Base-by-base conservation (phyloP, 2,888 invertebrate species). In the Dioctria linearis region DNA sequence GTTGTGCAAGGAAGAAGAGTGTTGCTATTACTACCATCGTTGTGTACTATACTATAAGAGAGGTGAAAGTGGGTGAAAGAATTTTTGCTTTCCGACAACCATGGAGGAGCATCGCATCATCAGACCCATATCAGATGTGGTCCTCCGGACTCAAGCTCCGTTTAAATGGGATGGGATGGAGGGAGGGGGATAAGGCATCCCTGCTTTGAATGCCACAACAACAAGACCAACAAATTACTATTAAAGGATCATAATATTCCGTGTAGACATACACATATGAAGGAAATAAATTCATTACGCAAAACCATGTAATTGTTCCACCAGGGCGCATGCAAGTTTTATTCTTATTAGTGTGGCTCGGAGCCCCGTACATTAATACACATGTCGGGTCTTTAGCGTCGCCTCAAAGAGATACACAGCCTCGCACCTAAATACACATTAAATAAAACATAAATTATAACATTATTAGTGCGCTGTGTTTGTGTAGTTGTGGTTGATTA, bases 271-370 rank as follows among this genome's bases (percentile, higher is more conserved):
- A 79, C 59, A 59, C 69, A 57, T 69, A 69, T 69, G 59, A 79
- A 87, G 86, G 86, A 88, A 86, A 88, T 88, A 88, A 88, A 88
- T 88, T 88, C 87, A 88, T 88, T 88, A 88, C 86, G 86, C 87
- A 86, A 87, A 87, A 87, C 86, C 87, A 86, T 87, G 86, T 88
- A 87, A 87, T 87, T 88, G 87, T 87, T 87, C 87, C 86, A 85
- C 85, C 85, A 86, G 87, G 87, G 85, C 83, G 78, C 84, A 83
- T 83, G 84, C 80, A 82, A 84, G 84, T 78, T 79, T 67, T 79
- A 79, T 76, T 76, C 76, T 76, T 76, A 76, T 76, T 76, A 76
- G 76, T 76, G 76, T 57, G 76, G 76, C 76, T 46, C 76, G 66
- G 40, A 43, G 25, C 25, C 66, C 66, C 76, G 61, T 25, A 37